phyloP scores from a whole-genome alignment of 2,888 invertebrate species.

The Spodoptera picta region DNA sequence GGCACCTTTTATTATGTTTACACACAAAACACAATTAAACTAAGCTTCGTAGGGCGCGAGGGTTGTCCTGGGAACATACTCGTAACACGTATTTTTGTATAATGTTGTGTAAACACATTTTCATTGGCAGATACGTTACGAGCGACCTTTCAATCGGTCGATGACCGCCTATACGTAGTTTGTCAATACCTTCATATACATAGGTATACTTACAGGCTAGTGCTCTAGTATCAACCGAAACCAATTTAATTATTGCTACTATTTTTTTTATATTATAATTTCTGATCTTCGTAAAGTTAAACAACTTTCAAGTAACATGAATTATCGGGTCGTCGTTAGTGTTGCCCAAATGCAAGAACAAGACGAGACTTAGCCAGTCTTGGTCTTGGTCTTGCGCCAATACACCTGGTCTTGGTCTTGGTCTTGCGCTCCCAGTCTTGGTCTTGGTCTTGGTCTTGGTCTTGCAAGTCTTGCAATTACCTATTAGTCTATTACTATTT shows the following conservation, averaged over 20 bases:
- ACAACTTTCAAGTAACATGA: too few species aligned
- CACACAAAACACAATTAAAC: constrained; percentile 35
- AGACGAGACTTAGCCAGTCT: too few species aligned
- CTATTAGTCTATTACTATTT: too few species aligned
- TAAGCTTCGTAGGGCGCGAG: constrained; percentile 30
- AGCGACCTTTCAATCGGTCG: neutral
- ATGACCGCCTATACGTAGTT: neutral
- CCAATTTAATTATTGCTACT: constrained; percentile 38
- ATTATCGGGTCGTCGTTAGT: too few species aligned
- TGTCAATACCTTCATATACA: too few species aligned
- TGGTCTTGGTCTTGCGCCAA: too few species aligned
- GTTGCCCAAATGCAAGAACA: too few species aligned
- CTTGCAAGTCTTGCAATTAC: too few species aligned
- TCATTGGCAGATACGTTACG: constrained; percentile 12
- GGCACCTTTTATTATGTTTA: constrained; percentile 48
- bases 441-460: too few species aligned
- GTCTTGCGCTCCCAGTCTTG: too few species aligned
- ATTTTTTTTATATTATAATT: constrained; percentile 14
- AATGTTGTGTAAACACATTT: neutral
- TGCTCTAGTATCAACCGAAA: constrained; percentile 17
- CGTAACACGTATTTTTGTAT: constrained; percentile 10
- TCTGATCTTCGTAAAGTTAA: too few species aligned
- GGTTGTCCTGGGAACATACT: constrained; percentile 24
- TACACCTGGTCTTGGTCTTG: too few species aligned
- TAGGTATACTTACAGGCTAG: neutral